A percentile compares a stretch with the other conserved stretches of the same genome.
These are phyloP conservation scores for Ceratina calcarata DNA, from an alignment of 1,140 invertebrate species.

Conservation along the genomic window DNA sequence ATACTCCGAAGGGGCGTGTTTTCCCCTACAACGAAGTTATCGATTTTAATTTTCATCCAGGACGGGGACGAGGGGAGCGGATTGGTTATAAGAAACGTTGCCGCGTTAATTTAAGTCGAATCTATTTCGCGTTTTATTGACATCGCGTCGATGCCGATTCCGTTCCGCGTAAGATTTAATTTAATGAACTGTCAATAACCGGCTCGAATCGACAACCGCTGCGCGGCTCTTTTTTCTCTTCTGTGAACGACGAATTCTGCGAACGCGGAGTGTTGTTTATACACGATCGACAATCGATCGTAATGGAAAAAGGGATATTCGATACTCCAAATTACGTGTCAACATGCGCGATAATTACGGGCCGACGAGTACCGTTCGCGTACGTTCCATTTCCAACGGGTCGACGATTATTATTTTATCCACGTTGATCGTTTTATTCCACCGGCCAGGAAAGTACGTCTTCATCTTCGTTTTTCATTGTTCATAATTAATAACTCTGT, in stretches of 20 bases:
- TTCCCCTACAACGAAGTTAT: slow-evolving; percentile 1
- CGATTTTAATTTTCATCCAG: slow-evolving; percentile 17
- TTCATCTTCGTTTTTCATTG: neutral
- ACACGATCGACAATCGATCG: slow-evolving; percentile 3
- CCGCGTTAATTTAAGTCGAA: slow-evolving; percentile 28
- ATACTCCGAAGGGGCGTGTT: neutral
- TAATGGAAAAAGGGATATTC: slow-evolving; percentile 39
- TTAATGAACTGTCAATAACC: slow-evolving; percentile 48
- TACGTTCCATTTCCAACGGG: neutral
- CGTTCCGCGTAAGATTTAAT: slow-evolving; percentile 42
- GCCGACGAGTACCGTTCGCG: neutral
- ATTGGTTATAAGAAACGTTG: slow-evolving; percentile 11
- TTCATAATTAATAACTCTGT: neutral
- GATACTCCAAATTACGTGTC: slow-evolving; percentile 25
- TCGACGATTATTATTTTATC: slow-evolving; percentile 14
- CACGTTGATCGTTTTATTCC: neutral
- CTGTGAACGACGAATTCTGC: neutral
- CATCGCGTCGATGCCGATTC: slow-evolving; percentile 27
- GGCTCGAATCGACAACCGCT: slow-evolving; percentile 30
- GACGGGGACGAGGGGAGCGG: neutral
- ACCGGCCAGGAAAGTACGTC: neutral
- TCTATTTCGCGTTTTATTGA: slow-evolving; percentile 46
- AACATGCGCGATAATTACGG: slow-evolving; percentile 20
- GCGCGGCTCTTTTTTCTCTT: neutral
- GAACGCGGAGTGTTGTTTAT: slow-evolving; percentile 3